Evolutionary conservation across 2,888 invertebrate genomes (phyloP), one percentile per base, ranked within the genome.

Genomic region (Ectropis crepuscularia): DNA sequence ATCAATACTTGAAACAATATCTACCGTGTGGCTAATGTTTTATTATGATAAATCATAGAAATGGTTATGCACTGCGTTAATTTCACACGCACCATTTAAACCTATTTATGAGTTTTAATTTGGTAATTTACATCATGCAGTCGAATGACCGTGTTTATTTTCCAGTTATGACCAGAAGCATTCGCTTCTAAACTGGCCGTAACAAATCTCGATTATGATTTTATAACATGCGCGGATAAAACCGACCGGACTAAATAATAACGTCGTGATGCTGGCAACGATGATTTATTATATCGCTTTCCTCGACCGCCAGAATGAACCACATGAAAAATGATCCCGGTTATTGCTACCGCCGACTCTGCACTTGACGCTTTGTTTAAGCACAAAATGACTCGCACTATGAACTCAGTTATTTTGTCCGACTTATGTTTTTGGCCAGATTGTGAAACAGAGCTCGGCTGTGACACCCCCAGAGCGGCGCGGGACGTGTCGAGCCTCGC

Each of bases 301-400:
- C 85, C 89, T 88, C 89, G 89, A 83, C 89, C 88, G 89, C 87
- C 86, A 85, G 89, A 91, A 92, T 90, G 89, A 91, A 89, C 90
- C 91, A 83, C 86, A 90, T 92, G 92, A 92, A 92, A 92, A 92
- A 92, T 91, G 91, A 90, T 91, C 87, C 80, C 81, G 83, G 89
- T 89, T 92, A 92, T 92, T 92, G 90, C 90, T 86, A 86, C 80
- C 86, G 86, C 82, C 87, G 85, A 86, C 88, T 87, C 91, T 92
- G 92, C 88, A 85, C 88, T 89, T 92, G 92, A 91, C 90, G 90
- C 89, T 90, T 90, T 92, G 90, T 92, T 90, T 91, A 90, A 89
- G 88, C 89, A 88, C 88, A 92, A 91, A 90, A 90, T 90, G 90
- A 90, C 88, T 90, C 86, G 84, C 86, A 88, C 91, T 90, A 90